These are phyloP conservation scores for Mnemiopsis leidyi DNA, from an alignment of 37 sponge, comb jelly and placozoan genomes.

Conservation along the genomic window DNA sequence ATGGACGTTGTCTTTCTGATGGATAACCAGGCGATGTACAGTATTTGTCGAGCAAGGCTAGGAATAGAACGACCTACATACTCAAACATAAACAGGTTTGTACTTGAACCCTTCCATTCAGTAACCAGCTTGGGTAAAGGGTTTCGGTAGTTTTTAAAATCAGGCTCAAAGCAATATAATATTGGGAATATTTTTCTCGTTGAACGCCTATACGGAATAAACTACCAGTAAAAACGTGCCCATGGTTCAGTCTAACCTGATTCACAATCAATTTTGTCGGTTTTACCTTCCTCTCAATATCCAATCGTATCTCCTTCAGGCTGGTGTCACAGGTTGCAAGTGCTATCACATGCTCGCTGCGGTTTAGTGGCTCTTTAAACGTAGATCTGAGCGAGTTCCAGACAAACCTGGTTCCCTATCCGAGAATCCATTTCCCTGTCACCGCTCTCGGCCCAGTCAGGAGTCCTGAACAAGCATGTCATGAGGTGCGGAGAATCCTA, in stretches of 20 bases:
- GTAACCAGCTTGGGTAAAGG: too few species aligned
- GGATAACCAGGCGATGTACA: constrained; percentile 67
- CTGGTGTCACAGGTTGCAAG: constrained; percentile 62
- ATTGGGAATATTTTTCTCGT: too few species aligned
- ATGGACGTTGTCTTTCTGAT: constrained; percentile 64
- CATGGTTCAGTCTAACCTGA: too few species aligned
- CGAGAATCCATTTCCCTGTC: constrained; percentile 66
- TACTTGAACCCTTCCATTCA: too few species aligned
- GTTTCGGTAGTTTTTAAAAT: too few species aligned
- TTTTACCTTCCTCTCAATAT: too few species aligned
- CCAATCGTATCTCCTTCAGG: too few species aligned
- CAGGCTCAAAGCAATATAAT: too few species aligned
- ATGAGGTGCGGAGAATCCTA: constrained; percentile 29
- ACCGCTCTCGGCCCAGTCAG: constrained; percentile 59
- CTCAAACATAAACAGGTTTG: constrained; percentile 24
- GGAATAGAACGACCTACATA: constrained; percentile 63
- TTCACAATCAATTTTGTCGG: too few species aligned
- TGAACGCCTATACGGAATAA: too few species aligned
- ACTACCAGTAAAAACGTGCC: too few species aligned
- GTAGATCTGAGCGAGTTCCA: constrained; percentile 68
- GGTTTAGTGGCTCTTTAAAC: constrained; percentile 66
- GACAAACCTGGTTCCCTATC: constrained; percentile 65
- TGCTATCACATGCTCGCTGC: constrained; percentile 64
- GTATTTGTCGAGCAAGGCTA: constrained; percentile 30
- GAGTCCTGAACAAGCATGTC: constrained; percentile 4